Evolutionary conservation across 2,113 vertebrate genomes (phyloP), one percentile per base, ranked within the genome.

Genomic region (Trogon melanurus): DNA sequence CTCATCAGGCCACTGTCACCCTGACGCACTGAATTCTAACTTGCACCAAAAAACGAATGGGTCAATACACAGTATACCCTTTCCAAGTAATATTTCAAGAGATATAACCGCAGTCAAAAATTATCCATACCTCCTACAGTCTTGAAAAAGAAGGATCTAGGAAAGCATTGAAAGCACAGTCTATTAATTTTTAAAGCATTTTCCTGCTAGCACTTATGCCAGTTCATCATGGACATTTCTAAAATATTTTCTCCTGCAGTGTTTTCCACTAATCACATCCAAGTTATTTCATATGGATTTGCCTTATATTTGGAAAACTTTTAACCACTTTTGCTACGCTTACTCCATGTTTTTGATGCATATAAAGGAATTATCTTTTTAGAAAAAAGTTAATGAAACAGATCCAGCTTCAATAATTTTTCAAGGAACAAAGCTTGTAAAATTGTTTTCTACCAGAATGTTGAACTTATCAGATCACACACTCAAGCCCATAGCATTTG

Each of bases 361-460:
- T 76, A 86, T 15, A 47, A 90, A 96, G 95, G 70, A 88, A 95
- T 91, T 83, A 92, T 85, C 81, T 95, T 73, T 89, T 89, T 96
- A 85, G 95, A 95, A 73, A 91, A 23, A 96, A 93, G 32, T 95
- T 94, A 96, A 96, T 50, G 72, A 88, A 82, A 89, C 23, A 93
- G 57, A 75, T 91, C 88, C 89, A 97, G 76, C 41, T 74, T 89
- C 65, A 91, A 78, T 89, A 89, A 84, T 79, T 90, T 95, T 88
- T 89, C 79, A 85, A 88, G 79, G 73, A 81, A 93, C 36, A 85
- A 89, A 95, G 74, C 92, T 50, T 89, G 84, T 60, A 89, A 85
- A 94, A 92, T 91, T 93, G 79, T 75, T 92, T 95, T 86, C 83
- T 81, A 78, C 30, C 85, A 73, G 94, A 93, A 94, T 91, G 93